phyloP scores from a whole-genome alignment of 1,140 invertebrate genomes.

The Schmidtea mediterranea region DNA sequence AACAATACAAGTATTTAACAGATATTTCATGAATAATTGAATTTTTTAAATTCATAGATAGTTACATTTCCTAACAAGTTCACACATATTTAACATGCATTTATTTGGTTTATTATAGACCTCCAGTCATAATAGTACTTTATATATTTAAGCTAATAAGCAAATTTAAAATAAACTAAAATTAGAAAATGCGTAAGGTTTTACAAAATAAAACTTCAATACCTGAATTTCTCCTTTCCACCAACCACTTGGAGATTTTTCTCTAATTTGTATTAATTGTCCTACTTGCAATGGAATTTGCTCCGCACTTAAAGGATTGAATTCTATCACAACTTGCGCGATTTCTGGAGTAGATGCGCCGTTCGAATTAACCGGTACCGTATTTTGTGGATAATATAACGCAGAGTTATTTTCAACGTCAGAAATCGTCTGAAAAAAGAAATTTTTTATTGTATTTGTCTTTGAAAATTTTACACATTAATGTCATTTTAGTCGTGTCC shows the following conservation, averaged over 20 bases:
- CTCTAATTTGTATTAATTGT: constrained; percentile 70
- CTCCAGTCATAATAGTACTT: no score
- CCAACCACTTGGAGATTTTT: constrained; percentile 83
- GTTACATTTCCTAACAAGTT: no score
- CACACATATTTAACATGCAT: no score
- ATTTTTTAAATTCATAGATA: no score
- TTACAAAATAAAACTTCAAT: no score
- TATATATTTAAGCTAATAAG: no score
- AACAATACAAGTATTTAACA: no score
- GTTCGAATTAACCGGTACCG: neutral
- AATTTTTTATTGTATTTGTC: constrained; percentile 35
- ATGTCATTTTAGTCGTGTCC: no score
- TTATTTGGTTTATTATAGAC: no score
- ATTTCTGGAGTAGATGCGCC: constrained; percentile 37
- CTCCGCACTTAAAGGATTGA: constrained; percentile 56
- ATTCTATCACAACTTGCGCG: constrained; percentile 57
- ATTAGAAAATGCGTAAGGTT: no score
- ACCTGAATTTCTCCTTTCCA: constrained; percentile 94
- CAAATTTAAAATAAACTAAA: no score
- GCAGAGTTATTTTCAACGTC: constrained; percentile 4
- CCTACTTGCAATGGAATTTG: constrained; percentile 63
- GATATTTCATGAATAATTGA: no score
- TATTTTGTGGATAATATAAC: neutral
- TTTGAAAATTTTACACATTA: constrained; percentile 23
- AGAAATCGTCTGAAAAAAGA: neutral